Evolutionary conservation across 2,113 vertebrate genomes (phyloP), one percentile per base, ranked within the genome.

Genomic region (Tamias sibiricus): DNA sequence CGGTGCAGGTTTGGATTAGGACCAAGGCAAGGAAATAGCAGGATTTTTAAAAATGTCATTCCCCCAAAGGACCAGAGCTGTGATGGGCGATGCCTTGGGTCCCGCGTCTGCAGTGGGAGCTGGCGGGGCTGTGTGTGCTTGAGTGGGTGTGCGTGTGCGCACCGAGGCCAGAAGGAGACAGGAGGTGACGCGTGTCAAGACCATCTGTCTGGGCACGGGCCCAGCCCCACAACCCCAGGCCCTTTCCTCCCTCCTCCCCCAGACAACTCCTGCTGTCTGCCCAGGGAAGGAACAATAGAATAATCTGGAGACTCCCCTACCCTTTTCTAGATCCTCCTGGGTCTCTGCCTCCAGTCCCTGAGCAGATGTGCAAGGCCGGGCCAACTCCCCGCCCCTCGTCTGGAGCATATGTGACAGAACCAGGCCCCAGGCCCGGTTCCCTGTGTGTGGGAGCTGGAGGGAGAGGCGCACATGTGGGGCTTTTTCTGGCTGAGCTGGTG

Each of bases 121-220:
- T 59, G 80, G 83, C 4, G 14, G 87, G 42, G 49, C n/a, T 20
- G 37, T 59, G 82, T 35, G 87, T 40, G 94, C 71, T 47, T 8
- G 32, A 76, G 59, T 77, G 94, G 62, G 83, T 40, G 8, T n/a
- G 19, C 17, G 42, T 82, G 91, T 75, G 82, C 87, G 77, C 32
- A 35, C 49, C 19, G 74, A 76, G 94, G 77, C 86, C 77, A 89
- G 92, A 84, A 97, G 95, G 95, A 94, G 74, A 79, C 76, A 57
- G 77, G 93, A 76, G 94, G 72, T 88, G 95, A 64, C 8, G 91
- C 86, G 2, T 74, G 64, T 30, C 28, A 72, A 76, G 93, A 91
- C 97, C 97, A 91, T 97, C 97, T 97, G 97, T 89, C 93, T 77
- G 68, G 97, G 97, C 89, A 94, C 79, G 42, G 91, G 71, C 96